Percentiles rank a stretch among this genome's conserved stretches.
Evolutionary conservation across 2,113 vertebrate genomes (phyloP).

Genomic region (Rhinoderma darwinii): DNA sequence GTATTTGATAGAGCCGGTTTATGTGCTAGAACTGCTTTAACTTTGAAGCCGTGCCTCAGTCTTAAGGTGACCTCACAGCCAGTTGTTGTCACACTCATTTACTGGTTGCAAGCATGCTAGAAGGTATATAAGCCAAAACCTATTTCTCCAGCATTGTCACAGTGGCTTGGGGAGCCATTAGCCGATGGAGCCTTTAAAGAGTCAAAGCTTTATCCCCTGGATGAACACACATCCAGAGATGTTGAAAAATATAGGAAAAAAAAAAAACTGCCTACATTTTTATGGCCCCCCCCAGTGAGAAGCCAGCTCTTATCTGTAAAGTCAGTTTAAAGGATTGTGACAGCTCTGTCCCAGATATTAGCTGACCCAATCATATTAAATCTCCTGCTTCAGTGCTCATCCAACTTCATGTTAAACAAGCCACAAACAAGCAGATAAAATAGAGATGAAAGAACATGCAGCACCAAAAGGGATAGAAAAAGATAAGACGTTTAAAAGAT

Average conservation of each 20-base stretch:
- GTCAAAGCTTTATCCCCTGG: constrained; percentile 51
- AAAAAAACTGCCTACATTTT: constrained; percentile 53
- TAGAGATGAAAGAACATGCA: constrained; percentile 55
- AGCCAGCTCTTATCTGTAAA: constrained; percentile 60
- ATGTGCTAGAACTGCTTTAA: constrained; percentile 12
- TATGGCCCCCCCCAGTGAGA: constrained; percentile 45
- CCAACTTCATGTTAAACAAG: constrained; percentile 67
- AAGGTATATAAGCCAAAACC: constrained; percentile 51
- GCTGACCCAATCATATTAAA: constrained; percentile 71
- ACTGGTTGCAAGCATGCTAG: constrained; percentile 50
- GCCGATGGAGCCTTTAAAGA: constrained; percentile 14
- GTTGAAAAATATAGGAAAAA: constrained; percentile 24
- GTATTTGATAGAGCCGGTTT: neutral
- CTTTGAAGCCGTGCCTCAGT: constrained; percentile 13
- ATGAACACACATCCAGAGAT: constrained; percentile 39
- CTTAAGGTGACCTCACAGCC: constrained; percentile 52
- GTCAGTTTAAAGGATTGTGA: constrained; percentile 59
- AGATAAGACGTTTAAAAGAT: constrained; percentile 60
- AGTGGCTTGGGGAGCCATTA: constrained; percentile 46
- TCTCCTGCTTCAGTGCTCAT: constrained; percentile 68
- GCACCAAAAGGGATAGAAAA: constrained; percentile 48
- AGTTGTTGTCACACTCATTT: constrained; percentile 52
- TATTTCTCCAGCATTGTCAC: constrained; percentile 26
- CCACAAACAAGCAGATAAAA: constrained; percentile 64
- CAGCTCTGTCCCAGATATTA: constrained; percentile 70